Evolutionary conservation across 2,888 invertebrate genomes (phyloP), one percentile per base, ranked within the genome.

Genomic region (Patella depressa): DNA sequence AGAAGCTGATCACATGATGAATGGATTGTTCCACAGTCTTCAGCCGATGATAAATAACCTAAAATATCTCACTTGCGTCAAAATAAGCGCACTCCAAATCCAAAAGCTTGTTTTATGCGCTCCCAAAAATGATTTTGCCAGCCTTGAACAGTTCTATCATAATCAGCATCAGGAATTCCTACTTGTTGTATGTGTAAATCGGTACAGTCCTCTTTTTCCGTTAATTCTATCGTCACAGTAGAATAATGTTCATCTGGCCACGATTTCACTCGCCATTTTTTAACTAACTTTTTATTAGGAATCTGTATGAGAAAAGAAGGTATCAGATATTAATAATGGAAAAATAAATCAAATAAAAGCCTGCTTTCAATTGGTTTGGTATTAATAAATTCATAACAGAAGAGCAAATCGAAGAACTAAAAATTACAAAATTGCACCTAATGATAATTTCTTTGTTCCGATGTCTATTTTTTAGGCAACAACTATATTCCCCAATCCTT

Each of bases 241-340:
- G 99, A 99, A 92, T 94, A 96, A 92, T 98, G 98, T 59, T 95
- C 96, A 0, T 93, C 94, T 0, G 98, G 98, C 98, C 99, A 99
- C 81, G 95, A 95, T 92, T 97, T 98, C 89, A 96, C 95, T 88
- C 99, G 94, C 99, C 99, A 99, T 84, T 94, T 94, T 92, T 98
- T 96, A 1, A 95, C 94, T 77, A 99, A 96, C 92, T 95, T 96
- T 91, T 96, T 94, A 59, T 94, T 94, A 0, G 96, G 96, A 7
- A 95, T 90, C 93, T 93, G 85, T 17, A 45, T 45, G 45, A 45
- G 1, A 45, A 45, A 45, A 85, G 84, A 75, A 73, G 24, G 76
- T 59, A 73, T n/a, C 72, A 19, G 24, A n/a, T 71, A 9, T 19
- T 9, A 74, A 59, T 24, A 57, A 34, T 72, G 53, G 45, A 72